These are phyloP conservation scores for Sternarchorhynchus goeldii DNA, from an alignment of 2,797 vertebrate genomes.

Conservation along the genomic window DNA sequence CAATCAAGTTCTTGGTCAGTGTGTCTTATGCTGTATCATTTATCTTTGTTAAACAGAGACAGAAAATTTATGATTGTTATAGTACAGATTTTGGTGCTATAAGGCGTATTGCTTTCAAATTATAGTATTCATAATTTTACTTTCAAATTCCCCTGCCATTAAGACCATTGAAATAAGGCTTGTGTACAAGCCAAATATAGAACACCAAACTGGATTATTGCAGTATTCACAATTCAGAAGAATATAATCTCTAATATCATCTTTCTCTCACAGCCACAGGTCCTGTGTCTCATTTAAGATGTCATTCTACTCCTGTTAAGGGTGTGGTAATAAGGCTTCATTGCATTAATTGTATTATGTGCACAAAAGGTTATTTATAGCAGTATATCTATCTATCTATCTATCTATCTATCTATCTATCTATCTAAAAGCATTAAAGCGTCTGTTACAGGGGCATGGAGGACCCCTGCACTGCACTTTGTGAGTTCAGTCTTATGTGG, in stretches of 20 bases:
- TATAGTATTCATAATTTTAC: not conserved
- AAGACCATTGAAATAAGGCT: not conserved
- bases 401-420: too few relatives aligned
- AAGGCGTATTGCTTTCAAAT: not conserved
- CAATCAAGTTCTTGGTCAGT: constrained; percentile 2
- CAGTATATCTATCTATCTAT: constrained; percentile 12
- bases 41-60: too few relatives aligned
- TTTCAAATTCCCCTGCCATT: not conserved
- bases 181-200: not conserved
- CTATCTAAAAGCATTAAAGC: too few relatives aligned
- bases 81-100: too few relatives aligned
- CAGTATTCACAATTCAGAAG: not conserved
- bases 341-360: constrained; percentile 63
- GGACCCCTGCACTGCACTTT: not conserved
- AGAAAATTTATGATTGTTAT: too few relatives aligned
- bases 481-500: not conserved
- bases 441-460: constrained; percentile 2
- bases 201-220: not conserved
- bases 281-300: not conserved
- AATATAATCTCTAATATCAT: not conserved
- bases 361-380: constrained; percentile 49
- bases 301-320: not conserved
- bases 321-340: constrained; percentile 70
- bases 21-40: not conserved
- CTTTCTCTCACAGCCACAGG: constrained; percentile 16